Percentiles rank a stretch among this genome's conserved stretches.
Conservation (phyloP, 2,113 vertebrate genomes). For the Casuarius casuarius region DNA sequence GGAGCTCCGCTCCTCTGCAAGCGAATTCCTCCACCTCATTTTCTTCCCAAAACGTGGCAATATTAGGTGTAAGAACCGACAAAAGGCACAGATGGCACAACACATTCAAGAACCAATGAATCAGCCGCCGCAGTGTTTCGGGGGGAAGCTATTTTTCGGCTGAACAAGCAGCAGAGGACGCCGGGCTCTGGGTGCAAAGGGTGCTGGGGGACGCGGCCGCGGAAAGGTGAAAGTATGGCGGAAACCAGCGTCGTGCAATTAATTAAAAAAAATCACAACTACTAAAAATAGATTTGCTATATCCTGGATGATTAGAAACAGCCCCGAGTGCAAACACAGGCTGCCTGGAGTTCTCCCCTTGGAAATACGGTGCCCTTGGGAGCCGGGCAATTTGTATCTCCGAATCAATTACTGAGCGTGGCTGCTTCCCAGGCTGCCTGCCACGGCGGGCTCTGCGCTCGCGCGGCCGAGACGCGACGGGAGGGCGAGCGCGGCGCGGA, state of each 20-base stretch:
- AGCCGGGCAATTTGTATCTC: constrained; percentile 1
- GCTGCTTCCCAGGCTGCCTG: background rate
- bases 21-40: background rate
- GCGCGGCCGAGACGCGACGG: background rate
- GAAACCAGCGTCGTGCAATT: constrained; percentile 4
- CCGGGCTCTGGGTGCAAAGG: background rate
- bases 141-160: constrained; percentile 12
- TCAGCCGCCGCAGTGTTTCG: background rate
- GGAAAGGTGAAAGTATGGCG: constrained; percentile 1
- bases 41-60: background rate
- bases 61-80: background rate
- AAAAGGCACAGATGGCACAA: constrained; percentile 15
- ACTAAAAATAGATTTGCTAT: constrained; percentile 13
- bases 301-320: constrained; percentile 42
- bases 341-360: constrained; percentile 1
- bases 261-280: background rate
- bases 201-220: background rate
- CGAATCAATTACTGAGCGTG: background rate
- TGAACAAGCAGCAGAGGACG: constrained; percentile 10
- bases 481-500: background rate
- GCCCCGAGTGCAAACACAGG: background rate
- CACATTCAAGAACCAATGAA: background rate
- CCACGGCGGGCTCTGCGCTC: background rate
- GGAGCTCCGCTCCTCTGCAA: background rate
- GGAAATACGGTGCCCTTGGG: background rate